Percentiles rank a stretch among this genome's conserved stretches.
phyloP scores from a whole-genome alignment of 1,140 invertebrate species.

The Euschistus heros region DNA sequence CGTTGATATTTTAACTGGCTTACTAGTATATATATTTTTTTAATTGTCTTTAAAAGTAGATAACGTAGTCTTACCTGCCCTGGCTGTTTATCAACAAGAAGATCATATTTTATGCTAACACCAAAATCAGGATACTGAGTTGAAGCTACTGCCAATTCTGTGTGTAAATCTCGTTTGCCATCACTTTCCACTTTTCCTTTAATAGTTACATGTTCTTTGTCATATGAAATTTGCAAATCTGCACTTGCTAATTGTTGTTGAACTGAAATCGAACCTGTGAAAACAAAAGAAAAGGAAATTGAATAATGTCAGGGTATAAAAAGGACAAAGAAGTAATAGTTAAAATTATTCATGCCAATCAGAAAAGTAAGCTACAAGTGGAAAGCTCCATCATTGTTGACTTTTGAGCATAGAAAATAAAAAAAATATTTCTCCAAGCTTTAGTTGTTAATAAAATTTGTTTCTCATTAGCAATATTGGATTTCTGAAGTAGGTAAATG shows the following conservation, averaged over 20 bases:
- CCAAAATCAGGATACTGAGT: constrained; percentile 45
- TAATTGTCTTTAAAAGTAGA: background rate
- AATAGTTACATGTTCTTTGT: constrained; percentile 38
- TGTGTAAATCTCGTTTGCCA: constrained; percentile 18
- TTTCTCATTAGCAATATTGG: too few species aligned
- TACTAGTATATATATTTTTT: too few species aligned
- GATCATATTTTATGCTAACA: constrained; percentile 43
- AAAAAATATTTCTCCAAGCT: too few species aligned
- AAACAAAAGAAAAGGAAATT: background rate
- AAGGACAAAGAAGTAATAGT: too few species aligned
- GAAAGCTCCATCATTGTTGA: too few species aligned
- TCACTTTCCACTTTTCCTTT: constrained; percentile 31
- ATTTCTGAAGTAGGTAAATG: too few species aligned
- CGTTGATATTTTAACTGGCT: too few species aligned
- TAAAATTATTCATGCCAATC: too few species aligned
- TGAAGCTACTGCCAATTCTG: constrained; percentile 29
- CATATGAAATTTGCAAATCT: constrained; percentile 43
- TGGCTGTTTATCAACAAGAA: constrained; percentile 18
- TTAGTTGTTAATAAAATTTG: too few species aligned
- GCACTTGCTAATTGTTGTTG: constrained; percentile 36
- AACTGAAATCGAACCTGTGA: constrained; percentile 33
- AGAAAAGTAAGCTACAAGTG: too few species aligned
- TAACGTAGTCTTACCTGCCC: background rate
- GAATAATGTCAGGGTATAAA: too few species aligned
- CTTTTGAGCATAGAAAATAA: too few species aligned